Base-by-base conservation (phyloP, 2,888 invertebrate genomes). In the Ornithoptera alexandrae region DNA sequence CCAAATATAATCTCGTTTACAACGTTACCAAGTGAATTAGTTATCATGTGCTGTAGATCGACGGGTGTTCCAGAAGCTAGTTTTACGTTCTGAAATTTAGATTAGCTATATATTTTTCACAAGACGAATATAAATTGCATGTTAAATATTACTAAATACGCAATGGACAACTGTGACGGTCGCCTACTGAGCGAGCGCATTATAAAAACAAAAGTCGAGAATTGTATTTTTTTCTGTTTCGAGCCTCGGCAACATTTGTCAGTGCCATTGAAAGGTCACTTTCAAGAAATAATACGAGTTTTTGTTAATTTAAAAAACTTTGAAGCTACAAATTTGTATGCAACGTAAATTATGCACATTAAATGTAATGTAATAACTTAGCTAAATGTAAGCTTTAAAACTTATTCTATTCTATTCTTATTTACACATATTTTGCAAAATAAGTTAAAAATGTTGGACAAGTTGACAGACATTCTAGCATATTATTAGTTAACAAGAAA, bases 1-100 rank as follows among this genome's bases (percentile, higher is more conserved):
- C 97, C 97, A 79, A 97, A 97, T 22, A 97, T 95, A 62, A 97
- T 87, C 74, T 94, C 93, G 80, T 96, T 96, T 69, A 97, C 93
- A 24, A 96, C 92, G 78, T 97, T 96, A 30, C 97, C 97, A 72
- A 97, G 79, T 46, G 94, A 94, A 81, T 97, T 95, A n/a, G 94
- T 90, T 12, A 96, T 81, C 76, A 93, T 90, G 6, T 90, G 85
- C 42, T 91, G 76, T 0, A 95, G 90, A 84, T 95, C 93, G 64
- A 94, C 73, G 0, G 86, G 76, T 12, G 77, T 74, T 20, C 78
- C 84, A 20, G 79, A 72, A 20, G 81, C 69, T 73, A 83, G 85
- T 62, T 85, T 86, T 5, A 92, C 75, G 67, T 86, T 84, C 88
- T 85, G 79, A 72, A 75, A 73, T 79, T 22, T 6, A 53, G 12